Evolutionary conservation across 2,113 vertebrate species (phyloP).

Genomic region (Hyla sarda): DNA sequence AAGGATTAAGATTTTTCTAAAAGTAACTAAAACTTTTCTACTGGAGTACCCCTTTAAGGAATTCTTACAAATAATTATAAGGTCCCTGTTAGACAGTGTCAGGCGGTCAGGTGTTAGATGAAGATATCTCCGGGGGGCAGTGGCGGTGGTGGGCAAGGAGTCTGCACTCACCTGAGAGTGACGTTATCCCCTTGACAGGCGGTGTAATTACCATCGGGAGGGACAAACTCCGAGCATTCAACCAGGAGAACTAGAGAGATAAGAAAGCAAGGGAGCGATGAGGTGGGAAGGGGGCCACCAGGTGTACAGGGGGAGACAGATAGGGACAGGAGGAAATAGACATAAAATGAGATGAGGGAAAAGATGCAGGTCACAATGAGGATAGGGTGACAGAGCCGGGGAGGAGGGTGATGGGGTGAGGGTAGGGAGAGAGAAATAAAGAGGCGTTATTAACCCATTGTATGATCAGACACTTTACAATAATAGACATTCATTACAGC

Average conservation of each 20-base stretch:
- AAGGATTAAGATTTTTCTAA: too few relatives aligned
- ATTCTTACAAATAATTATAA: neutral
- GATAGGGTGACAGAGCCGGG: neutral
- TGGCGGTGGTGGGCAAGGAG: constrained; percentile 7
- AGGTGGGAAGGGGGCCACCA: neutral
- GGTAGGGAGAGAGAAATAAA: neutral
- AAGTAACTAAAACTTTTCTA: too few relatives aligned
- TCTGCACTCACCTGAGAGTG: constrained; percentile 52
- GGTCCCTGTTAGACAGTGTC: neutral
- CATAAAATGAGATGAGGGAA: too few relatives aligned
- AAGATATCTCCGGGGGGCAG: constrained; percentile 16
- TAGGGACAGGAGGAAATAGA: neutral
- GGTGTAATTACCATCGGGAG: constrained; percentile 57
- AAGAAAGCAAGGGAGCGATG: constrained; percentile 14
- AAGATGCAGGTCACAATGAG: too few relatives aligned
- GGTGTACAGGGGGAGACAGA: neutral
- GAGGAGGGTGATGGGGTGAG: neutral
- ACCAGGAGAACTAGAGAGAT: constrained; percentile 51
- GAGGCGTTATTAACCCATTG: neutral
- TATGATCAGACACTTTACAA: neutral
- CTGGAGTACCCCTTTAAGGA: too few relatives aligned
- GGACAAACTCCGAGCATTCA: constrained; percentile 45
- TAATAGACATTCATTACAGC: neutral
- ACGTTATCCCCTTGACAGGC: constrained; percentile 56
- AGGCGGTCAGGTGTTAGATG: neutral